Evolutionary conservation across 53 echinoderm and acorn worm genomes (phyloP).

Genomic region (Hippasteria phrygiana): DNA sequence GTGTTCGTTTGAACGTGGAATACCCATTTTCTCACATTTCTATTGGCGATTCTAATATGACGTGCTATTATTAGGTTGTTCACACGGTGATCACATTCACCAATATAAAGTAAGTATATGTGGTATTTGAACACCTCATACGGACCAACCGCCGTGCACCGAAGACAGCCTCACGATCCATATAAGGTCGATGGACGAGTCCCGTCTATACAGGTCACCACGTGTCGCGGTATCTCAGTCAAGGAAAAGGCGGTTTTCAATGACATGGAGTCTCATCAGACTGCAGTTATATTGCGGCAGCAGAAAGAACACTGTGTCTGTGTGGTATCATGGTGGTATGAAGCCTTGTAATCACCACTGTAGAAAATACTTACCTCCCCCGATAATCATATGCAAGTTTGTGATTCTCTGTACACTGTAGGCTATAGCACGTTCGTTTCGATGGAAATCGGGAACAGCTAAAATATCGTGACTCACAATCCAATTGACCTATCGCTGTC

Average conservation of each 20-base stretch:
- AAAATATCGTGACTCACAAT: too few relatives aligned
- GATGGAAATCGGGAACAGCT: too few relatives aligned
- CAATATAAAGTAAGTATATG: background rate
- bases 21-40: background rate
- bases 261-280: background rate
- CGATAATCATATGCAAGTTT: too few relatives aligned
- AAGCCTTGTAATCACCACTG: too few relatives aligned
- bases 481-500: too few relatives aligned
- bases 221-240: slow-evolving; percentile 15
- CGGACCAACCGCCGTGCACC: slow-evolving; percentile 21
- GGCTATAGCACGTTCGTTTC: too few relatives aligned
- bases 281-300: too few relatives aligned
- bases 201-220: slow-evolving; percentile 5
- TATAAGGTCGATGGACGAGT: slow-evolving; percentile 24
- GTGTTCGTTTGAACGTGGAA: background rate
- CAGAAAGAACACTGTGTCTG: too few relatives aligned
- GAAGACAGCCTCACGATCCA: slow-evolving; percentile 25
- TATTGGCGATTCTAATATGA: background rate
- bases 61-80: background rate
- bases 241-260: too few relatives aligned
- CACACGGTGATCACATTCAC: background rate
- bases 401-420: too few relatives aligned
- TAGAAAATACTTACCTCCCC: too few relatives aligned
- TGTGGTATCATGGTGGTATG: too few relatives aligned
- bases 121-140: slow-evolving; percentile 2